Evolutionary conservation across 53 echinoderm and acorn worm genomes (phyloP).

Genomic region (Temnopleurus reevesii): DNA sequence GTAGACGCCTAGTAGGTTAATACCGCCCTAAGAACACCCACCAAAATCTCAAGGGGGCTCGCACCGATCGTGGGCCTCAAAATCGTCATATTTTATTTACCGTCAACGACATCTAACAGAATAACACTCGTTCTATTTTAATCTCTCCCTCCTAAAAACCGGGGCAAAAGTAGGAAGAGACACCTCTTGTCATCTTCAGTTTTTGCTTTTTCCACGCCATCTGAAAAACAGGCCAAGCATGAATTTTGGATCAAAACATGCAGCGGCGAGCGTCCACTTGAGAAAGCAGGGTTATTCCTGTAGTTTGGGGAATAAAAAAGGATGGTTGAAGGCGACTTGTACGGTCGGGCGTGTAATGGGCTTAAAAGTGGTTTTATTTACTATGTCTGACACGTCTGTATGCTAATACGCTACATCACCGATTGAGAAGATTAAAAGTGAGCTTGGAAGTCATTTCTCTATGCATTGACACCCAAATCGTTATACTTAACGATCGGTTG

Average conservation of each 20-base stretch:
- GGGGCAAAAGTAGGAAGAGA: background rate
- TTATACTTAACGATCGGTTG: too few relatives aligned
- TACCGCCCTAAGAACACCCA: slow-evolving; percentile 24
- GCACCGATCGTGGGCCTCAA: background rate
- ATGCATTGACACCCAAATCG: background rate
- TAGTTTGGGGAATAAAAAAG: background rate
- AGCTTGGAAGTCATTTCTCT: background rate
- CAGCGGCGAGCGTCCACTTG: slow-evolving; percentile 6
- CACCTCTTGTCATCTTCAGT: background rate
- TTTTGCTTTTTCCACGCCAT: background rate
- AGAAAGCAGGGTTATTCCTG: slow-evolving; percentile 1
- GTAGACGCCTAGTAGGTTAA: slow-evolving; percentile 29
- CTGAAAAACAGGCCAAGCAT: slow-evolving; percentile 30
- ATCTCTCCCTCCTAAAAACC: slow-evolving; percentile 37
- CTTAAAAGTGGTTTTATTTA: background rate
- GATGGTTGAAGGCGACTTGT: background rate
- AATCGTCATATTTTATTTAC: slow-evolving; percentile 52
- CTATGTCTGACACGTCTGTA: background rate
- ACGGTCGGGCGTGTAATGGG: background rate
- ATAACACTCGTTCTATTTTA: slow-evolving; percentile 43
- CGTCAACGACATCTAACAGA: background rate
- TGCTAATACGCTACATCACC: background rate
- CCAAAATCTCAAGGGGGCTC: background rate
- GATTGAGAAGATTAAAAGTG: background rate
- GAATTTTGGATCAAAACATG: slow-evolving; percentile 39